These are phyloP conservation scores for Trypoxylon attenuatum DNA, from an alignment of 2,888 invertebrate genomes.

Conservation along the genomic window DNA sequence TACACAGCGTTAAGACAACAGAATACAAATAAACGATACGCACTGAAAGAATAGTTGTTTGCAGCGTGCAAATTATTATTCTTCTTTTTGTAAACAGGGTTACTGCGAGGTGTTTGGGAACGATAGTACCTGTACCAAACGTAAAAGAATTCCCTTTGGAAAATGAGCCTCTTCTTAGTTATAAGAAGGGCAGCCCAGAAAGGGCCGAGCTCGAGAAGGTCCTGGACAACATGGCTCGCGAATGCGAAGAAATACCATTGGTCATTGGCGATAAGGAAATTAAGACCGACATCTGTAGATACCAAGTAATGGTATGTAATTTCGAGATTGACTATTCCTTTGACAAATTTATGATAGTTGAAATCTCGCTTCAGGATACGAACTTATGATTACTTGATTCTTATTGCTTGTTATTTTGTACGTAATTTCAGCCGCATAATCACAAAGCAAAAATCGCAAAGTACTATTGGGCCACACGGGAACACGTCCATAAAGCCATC, in stretches of 20 bases:
- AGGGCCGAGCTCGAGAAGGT: constrained; percentile 83
- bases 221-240: constrained; percentile 79
- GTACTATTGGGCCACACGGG: constrained; percentile 93
- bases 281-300: constrained; percentile 83
- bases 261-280: constrained; percentile 95
- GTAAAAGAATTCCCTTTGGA: constrained; percentile 81
- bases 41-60: neutral
- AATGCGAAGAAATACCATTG: constrained; percentile 92
- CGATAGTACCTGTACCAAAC: constrained; percentile 81
- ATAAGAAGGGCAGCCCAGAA: constrained; percentile 89
- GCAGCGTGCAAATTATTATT: too few species aligned
- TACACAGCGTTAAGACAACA: too few species aligned
- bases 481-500: constrained; percentile 90
- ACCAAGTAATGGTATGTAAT: constrained; percentile 82
- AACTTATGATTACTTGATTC: constrained; percentile 13
- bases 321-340: neutral
- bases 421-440: constrained; percentile 91
- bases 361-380: neutral
- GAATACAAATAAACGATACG: too few species aligned
- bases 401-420: too few species aligned
- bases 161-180: constrained; percentile 89
- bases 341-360: neutral
- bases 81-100: constrained; percentile 64
- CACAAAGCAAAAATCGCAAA: constrained; percentile 91
- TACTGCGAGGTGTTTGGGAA: constrained; percentile 77